Conservation (phyloP, 2,888 invertebrate genomes). For the Tricholauxania praeusta region DNA sequence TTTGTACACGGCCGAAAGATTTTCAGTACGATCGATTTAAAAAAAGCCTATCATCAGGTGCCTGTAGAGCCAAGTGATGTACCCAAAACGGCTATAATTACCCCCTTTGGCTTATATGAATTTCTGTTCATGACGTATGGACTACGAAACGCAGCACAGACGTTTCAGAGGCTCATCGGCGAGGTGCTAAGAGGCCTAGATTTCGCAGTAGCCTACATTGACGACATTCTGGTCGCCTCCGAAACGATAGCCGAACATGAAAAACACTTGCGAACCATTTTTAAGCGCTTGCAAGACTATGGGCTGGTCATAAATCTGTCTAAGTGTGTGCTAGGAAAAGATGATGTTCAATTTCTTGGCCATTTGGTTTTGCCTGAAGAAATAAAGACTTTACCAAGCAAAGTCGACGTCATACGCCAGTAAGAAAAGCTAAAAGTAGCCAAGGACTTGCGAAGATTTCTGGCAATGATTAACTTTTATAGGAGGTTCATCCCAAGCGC, state of each 20-base stretch:
- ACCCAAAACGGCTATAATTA: conserved; percentile 35
- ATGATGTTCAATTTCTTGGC: too few species aligned
- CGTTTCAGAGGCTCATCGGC: conserved; percentile 40
- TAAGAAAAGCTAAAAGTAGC: conserved; percentile 13
- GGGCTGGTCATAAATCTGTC: conserved; percentile 46
- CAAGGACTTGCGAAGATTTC: conserved; percentile 19
- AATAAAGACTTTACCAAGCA: too few species aligned
- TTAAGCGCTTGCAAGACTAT: conserved; percentile 44
- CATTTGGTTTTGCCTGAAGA: too few species aligned
- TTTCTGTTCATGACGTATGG: conserved; percentile 40
- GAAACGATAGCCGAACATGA: conserved; percentile 41
- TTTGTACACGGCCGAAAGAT: conserved; percentile 24
- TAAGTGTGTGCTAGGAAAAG: too few species aligned
- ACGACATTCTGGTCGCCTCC: conserved; percentile 49
- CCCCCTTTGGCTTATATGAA: conserved; percentile 37
- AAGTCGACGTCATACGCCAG: too few species aligned
- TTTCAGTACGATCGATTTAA: conserved; percentile 35
- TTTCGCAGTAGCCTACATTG: conserved; percentile 34
- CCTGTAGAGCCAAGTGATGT: conserved; percentile 22
- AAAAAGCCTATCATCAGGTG: conserved; percentile 31
- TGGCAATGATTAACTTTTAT: too few species aligned
- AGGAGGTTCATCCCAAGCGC: too few species aligned
- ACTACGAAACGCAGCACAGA: conserved; percentile 36
- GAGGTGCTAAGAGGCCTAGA: conserved; percentile 20
- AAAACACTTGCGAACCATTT: conserved; percentile 41